Evolutionary conservation across 2,113 vertebrate genomes (phyloP), one percentile per base, ranked within the genome.

Genomic region (Actinemys pallida): DNA sequence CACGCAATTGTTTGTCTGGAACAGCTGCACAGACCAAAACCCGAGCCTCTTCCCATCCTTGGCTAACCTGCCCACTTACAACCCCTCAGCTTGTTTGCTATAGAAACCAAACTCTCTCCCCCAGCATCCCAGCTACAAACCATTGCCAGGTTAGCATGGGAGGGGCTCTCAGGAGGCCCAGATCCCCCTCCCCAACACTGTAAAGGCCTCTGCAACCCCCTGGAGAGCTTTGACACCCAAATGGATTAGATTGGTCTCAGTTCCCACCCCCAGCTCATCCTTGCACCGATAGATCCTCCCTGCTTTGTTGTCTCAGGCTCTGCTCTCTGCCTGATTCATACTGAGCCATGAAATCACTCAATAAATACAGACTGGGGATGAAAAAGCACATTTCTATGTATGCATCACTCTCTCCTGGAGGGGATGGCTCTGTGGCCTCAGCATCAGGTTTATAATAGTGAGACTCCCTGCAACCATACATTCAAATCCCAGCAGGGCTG

Each of bases 1-100:
- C 94, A 93, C 3, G 79, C 93, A 91, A 72, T 97, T 97, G 95
- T 97, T 98, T 53, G 93, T 90, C 95, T 89, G 95, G 65, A 96
- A 94, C 10, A 94, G 95, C 96, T 97, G 93, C 89, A 89, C 84
- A 25, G 86, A 84, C 31, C 93, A 93, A 92, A 80, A 29, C 76
- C 6, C 31, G n/a, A 93, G 59, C 93, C 82, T 91, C 86, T 92
- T 84, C 86, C 88, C 89, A 53, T 93, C 56, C 86, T 91, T 6
- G 10, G 86, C 93, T 50, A 2, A 25, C 7, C 6, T 22, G 16
- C 5, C 0, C 0, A 22, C 50, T 17, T 86, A 85, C 81, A 57
- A 65, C 54, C 59, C 69, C 13, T 57, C 56, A 42, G 49, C 81
- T 82, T 16, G 8, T 13, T 47, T 56, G 50, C n/a, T 20, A 20